These are phyloP conservation scores for Ictalurus furcatus DNA, from an alignment of 2,113 vertebrate species.

Conservation along the genomic window DNA sequence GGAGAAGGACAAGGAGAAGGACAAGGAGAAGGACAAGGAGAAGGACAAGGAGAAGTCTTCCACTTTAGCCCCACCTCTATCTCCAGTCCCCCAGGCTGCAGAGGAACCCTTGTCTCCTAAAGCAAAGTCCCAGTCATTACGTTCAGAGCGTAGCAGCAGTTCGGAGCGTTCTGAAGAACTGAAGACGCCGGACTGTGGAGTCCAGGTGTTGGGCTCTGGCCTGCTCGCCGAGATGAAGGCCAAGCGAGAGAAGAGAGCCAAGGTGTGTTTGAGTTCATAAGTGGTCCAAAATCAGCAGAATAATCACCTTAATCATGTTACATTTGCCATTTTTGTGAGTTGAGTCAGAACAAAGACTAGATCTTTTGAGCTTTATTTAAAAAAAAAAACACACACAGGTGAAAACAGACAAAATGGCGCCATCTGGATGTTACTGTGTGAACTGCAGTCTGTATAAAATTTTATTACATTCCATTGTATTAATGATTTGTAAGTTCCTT, in stretches of 20 bases:
- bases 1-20: slow-evolving; percentile 55
- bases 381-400: not conserved
- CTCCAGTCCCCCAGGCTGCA: not conserved
- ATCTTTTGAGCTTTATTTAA: not conserved
- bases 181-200: slow-evolving; percentile 84
- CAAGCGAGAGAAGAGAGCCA: slow-evolving; percentile 92
- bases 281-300: not conserved
- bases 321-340: not conserved
- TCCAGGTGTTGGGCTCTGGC: slow-evolving; percentile 92
- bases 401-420: not conserved
- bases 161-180: slow-evolving; percentile 82
- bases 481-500: not conserved
- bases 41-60: slow-evolving; percentile 55
- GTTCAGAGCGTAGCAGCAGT: slow-evolving; percentile 75
- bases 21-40: slow-evolving; percentile 18
- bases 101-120: slow-evolving; percentile 83
- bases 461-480: not conserved
- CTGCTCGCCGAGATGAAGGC: slow-evolving; percentile 96
- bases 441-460: not conserved
- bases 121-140: slow-evolving; percentile 55
- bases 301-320: not conserved
- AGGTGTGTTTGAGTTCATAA: slow-evolving; percentile 71
- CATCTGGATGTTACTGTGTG: not conserved
- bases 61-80: slow-evolving; percentile 40
- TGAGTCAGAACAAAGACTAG: not conserved